These are phyloP conservation scores for Brachionus angularis DNA, from an alignment of 1,140 invertebrate species.

Conservation along the genomic window DNA sequence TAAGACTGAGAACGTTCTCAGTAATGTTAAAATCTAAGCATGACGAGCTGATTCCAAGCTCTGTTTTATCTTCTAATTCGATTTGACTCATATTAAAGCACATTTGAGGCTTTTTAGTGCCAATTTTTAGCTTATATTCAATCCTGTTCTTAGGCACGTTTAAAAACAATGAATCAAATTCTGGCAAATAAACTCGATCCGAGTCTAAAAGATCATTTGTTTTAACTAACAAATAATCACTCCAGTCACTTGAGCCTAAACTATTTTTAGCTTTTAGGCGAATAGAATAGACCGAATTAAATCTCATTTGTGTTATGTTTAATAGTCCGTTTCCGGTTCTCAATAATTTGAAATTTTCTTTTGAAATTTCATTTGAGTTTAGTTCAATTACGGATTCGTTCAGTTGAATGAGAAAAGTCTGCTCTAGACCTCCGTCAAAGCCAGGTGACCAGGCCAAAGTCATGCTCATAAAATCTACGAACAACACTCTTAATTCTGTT, in stretches of 20 bases:
- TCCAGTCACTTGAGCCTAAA: conserved; percentile 4
- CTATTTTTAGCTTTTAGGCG: conserved; percentile 8
- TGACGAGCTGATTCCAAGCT: too few species aligned
- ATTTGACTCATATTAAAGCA: not conserved
- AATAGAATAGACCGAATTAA: conserved; percentile 13
- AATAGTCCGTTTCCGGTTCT: not conserved
- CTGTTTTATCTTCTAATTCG: too few species aligned
- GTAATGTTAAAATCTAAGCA: too few species aligned
- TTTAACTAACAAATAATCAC: not conserved
- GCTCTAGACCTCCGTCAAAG: conserved; percentile 4
- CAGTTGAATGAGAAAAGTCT: conserved; percentile 25
- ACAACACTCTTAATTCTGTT: not conserved
- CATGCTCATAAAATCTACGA: not conserved
- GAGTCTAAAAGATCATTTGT: not conserved
- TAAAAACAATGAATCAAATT: conserved; percentile 13
- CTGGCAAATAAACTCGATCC: not conserved
- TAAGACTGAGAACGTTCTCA: too few species aligned
- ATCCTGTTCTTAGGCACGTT: conserved; percentile 31
- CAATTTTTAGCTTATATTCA: not conserved
- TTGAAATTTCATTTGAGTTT: not conserved
- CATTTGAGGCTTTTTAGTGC: not conserved
- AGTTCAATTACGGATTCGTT: not conserved
- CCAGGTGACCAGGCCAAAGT: conserved; percentile 2
- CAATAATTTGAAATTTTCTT: not conserved
- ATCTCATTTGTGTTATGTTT: not conserved